These are phyloP conservation scores for Holotrichia oblita DNA, from an alignment of 1,140 invertebrate species.

Conservation along the genomic window DNA sequence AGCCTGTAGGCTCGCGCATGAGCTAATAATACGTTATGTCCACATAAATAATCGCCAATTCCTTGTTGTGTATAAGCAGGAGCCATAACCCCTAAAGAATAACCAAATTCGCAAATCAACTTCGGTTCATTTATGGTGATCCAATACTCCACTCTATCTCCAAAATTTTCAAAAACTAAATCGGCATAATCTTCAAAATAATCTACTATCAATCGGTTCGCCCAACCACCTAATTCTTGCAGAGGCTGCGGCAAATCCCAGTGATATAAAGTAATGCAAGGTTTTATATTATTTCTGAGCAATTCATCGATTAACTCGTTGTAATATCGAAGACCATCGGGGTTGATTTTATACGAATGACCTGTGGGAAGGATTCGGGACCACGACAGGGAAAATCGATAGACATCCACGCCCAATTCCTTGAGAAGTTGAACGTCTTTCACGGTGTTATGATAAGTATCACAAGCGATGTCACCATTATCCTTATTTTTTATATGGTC, in stretches of 20 bases:
- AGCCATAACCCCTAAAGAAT: slow-evolving; percentile 48
- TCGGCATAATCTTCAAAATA: slow-evolving; percentile 71
- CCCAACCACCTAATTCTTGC: slow-evolving; percentile 72
- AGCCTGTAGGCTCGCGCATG: slow-evolving; percentile 53
- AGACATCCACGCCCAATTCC: slow-evolving; percentile 62
- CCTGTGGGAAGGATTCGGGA: slow-evolving; percentile 58
- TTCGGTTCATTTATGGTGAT: slow-evolving; percentile 77
- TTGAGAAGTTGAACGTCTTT: slow-evolving; percentile 65
- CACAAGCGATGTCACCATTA: slow-evolving; percentile 67
- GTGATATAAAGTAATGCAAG: slow-evolving; percentile 64
- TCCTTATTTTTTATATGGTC: slow-evolving; percentile 64
- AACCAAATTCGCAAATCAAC: slow-evolving; percentile 49
- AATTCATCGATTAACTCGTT: slow-evolving; percentile 70
- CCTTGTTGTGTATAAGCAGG: slow-evolving; percentile 54
- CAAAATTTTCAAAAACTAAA: slow-evolving; percentile 67
- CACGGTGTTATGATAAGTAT: slow-evolving; percentile 69
- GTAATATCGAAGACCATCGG: slow-evolving; percentile 71
- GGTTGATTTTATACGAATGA: slow-evolving; percentile 64
- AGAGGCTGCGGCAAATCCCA: slow-evolving; percentile 69
- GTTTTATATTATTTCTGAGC: slow-evolving; percentile 66
- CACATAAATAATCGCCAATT: slow-evolving; percentile 52
- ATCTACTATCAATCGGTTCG: slow-evolving; percentile 68
- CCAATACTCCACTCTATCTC: slow-evolving; percentile 71
- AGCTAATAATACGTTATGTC: slow-evolving; percentile 51
- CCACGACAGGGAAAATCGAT: slow-evolving; percentile 72